These are phyloP conservation scores for Pachycephus smyrnensis DNA, from an alignment of 2,888 invertebrate genomes.

Conservation along the genomic window DNA sequence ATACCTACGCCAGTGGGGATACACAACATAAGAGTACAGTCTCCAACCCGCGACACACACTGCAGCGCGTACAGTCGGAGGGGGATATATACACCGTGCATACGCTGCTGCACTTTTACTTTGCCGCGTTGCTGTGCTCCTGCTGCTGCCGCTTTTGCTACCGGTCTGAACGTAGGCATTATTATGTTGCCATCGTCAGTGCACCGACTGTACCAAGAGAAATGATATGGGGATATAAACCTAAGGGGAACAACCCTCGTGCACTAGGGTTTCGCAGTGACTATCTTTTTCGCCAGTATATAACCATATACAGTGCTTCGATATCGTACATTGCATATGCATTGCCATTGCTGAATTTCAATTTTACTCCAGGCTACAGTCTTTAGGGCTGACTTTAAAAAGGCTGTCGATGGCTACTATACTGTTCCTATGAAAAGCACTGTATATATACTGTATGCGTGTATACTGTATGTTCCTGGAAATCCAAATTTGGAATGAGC, in stretches of 20 bases:
- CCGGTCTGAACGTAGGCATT: neutral
- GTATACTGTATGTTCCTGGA: neutral
- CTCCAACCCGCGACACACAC: conserved; percentile 6
- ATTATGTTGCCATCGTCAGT: neutral
- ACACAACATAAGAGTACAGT: neutral
- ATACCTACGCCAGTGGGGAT: neutral
- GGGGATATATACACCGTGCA: neutral
- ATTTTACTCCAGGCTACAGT: neutral
- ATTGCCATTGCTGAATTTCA: neutral
- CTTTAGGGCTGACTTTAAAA: neutral
- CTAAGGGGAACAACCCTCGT: conserved; percentile 48
- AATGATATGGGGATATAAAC: neutral
- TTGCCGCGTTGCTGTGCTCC: neutral
- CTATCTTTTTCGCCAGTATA: neutral
- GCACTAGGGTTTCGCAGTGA: conserved; percentile 55
- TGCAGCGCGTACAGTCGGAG: conserved; percentile 11
- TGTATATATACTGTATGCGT: neutral
- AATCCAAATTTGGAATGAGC: neutral
- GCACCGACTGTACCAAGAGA: neutral
- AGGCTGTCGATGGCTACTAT: neutral
- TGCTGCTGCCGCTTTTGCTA: neutral
- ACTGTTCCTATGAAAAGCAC: neutral
- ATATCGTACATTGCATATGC: neutral
- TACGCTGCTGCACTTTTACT: neutral
- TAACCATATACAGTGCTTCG: neutral